phyloP scores from a whole-genome alignment of 2,888 invertebrate species.

The Galerucella pusilla region DNA sequence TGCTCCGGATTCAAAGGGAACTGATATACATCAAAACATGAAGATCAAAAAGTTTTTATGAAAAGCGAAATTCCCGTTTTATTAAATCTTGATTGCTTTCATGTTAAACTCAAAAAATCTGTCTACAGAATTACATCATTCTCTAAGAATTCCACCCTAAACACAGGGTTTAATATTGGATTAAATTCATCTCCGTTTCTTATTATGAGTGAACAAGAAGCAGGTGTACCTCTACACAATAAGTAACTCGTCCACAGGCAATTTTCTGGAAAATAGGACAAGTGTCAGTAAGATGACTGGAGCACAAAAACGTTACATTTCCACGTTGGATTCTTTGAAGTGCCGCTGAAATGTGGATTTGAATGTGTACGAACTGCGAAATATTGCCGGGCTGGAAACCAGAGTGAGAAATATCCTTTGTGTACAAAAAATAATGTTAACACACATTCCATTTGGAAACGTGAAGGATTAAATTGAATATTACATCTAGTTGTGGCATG shows the following conservation, averaged over 20 bases:
- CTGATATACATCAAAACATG: not conserved
- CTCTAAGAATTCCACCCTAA: not conserved
- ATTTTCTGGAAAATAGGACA: conserved; percentile 32
- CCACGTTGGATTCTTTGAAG: conserved; percentile 27
- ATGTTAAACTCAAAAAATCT: too few species aligned
- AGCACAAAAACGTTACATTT: conserved; percentile 27
- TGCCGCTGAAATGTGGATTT: conserved; percentile 23
- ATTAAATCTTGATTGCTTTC: too few species aligned
- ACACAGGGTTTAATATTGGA: not conserved
- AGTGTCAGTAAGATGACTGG: conserved; percentile 22
- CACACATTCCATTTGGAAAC: conserved; percentile 1
- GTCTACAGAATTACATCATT: too few species aligned
- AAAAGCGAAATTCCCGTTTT: too few species aligned
- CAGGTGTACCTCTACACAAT: conserved; percentile 20
- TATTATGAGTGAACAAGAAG: not conserved
- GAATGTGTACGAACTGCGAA: conserved; percentile 17
- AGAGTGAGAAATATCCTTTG: not conserved
- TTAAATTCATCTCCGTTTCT: not conserved
- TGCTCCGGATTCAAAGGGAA: not conserved
- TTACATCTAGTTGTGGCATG: not conserved
- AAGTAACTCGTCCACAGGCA: conserved; percentile 21
- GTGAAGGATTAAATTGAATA: not conserved
- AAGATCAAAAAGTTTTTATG: too few species aligned
- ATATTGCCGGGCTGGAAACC: conserved; percentile 22
- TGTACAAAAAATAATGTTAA: conserved; percentile 2